phyloP scores from a whole-genome alignment of 92 coral and sea anemone species.

The Pocillopora grandis region DNA sequence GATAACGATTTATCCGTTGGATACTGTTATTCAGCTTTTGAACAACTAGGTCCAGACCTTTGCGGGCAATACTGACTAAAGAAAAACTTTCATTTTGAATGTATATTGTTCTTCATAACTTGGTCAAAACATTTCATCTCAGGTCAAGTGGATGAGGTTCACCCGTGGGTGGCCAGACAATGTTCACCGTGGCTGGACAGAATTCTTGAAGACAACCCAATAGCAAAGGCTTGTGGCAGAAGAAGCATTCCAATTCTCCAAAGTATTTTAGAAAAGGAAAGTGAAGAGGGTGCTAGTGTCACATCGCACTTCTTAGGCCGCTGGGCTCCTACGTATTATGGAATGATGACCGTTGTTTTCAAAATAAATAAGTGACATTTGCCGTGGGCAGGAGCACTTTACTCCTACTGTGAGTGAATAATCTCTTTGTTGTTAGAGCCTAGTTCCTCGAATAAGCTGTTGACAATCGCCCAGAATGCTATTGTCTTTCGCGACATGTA shows the following conservation, averaged over 20 bases:
- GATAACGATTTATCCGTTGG: no score
- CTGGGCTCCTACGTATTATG: conserved; percentile 76
- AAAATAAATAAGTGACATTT: neutral
- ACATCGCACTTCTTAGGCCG: conserved; percentile 58
- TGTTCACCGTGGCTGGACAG: conserved; percentile 50
- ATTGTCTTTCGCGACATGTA: no score
- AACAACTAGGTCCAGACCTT: no score
- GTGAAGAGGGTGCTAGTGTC: conserved; percentile 32
- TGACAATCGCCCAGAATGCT: no score
- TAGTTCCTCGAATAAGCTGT: no score
- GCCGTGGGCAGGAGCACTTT: no score
- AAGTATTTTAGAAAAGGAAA: conserved; percentile 48
- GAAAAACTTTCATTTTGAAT: neutral
- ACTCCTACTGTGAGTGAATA: no score
- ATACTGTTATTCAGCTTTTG: no score
- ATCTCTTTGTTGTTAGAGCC: no score
- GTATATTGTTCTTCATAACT: neutral
- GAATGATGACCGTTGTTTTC: conserved; percentile 66
- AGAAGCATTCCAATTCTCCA: conserved; percentile 66
- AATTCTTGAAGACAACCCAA: conserved; percentile 38
- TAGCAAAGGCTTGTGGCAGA: conserved; percentile 67
- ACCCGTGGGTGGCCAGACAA: conserved; percentile 44
- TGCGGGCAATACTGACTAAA: neutral
- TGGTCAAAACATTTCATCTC: neutral
- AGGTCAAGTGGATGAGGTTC: conserved; percentile 24